phyloP scores from a whole-genome alignment of 2,888 invertebrate genomes.

The Nezara viridula region DNA sequence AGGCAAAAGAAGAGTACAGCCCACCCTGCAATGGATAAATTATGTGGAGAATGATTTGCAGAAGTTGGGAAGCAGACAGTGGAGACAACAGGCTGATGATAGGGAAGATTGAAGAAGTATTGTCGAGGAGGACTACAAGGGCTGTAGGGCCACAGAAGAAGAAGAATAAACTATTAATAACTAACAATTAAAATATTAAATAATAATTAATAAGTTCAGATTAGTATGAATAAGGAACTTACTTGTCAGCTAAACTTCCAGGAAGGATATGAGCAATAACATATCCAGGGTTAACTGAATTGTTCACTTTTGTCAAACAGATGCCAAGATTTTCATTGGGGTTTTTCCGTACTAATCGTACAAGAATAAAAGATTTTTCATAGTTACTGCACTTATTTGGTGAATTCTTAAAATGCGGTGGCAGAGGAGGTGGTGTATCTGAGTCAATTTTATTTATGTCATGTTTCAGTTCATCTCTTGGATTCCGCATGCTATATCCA shows the following conservation, averaged over 20 bases:
- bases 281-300: slow-evolving; percentile 76
- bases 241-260: slow-evolving; percentile 79
- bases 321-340: slow-evolving; percentile 79
- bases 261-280: slow-evolving; percentile 80
- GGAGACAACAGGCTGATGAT: too few relatives aligned
- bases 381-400: slow-evolving; percentile 51
- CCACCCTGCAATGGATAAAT: too few relatives aligned
- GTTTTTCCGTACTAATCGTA: slow-evolving; percentile 73
- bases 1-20: too few relatives aligned
- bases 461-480: slow-evolving; percentile 53
- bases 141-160: too few relatives aligned
- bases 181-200: neutral
- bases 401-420: slow-evolving; percentile 61
- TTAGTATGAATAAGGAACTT: slow-evolving; percentile 66
- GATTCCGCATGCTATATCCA: slow-evolving; percentile 33
- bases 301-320: slow-evolving; percentile 78
- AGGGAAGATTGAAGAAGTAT: too few relatives aligned
- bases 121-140: too few relatives aligned
- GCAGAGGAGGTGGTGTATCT: slow-evolving; percentile 63
- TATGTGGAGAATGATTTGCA: too few relatives aligned
- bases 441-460: slow-evolving; percentile 52
- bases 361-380: slow-evolving; percentile 69
- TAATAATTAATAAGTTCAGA: neutral
- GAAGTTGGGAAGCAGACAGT: too few relatives aligned
- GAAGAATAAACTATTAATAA: neutral